Percentiles rank a stretch among this genome's conserved stretches.
Evolutionary conservation across 2,888 invertebrate species (phyloP).

Genomic region (Stenodera caucasica): DNA sequence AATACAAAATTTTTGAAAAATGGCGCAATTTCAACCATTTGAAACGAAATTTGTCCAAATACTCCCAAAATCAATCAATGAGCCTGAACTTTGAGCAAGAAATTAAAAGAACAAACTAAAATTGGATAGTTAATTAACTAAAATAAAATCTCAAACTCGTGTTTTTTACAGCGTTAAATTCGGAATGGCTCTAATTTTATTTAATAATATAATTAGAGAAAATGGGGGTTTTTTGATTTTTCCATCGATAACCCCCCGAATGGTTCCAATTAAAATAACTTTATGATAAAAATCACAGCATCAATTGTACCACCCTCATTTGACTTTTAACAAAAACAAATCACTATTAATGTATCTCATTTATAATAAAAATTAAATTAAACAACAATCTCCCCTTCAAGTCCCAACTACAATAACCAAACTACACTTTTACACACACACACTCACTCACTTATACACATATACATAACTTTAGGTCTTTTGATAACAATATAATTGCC

Average conservation of each 20-base stretch:
- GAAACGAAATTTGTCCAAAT: too few relatives aligned
- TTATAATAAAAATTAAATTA: constrained; percentile 7
- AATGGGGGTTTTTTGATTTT: not conserved
- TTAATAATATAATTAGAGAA: too few relatives aligned
- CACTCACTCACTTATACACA: not conserved
- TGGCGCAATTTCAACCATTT: too few relatives aligned
- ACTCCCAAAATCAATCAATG: too few relatives aligned
- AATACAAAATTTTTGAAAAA: too few relatives aligned
- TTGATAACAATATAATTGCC: constrained; percentile 4
- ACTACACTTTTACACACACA: not conserved
- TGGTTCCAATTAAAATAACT: not conserved
- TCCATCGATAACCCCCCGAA: too few relatives aligned
- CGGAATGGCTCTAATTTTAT: too few relatives aligned
- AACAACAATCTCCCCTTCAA: constrained; percentile 6
- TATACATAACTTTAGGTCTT: not conserved
- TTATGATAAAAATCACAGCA: not conserved
- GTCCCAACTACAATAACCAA: not conserved
- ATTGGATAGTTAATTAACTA: too few relatives aligned
- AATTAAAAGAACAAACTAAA: too few relatives aligned
- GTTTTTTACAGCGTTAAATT: too few relatives aligned
- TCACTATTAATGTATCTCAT: constrained; percentile 4
- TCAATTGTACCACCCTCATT: not conserved
- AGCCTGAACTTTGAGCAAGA: too few relatives aligned
- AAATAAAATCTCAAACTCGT: too few relatives aligned
- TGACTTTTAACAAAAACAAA: not conserved